Evolutionary conservation across 92 coral and sea anemone genomes (phyloP), one percentile per base, ranked within the genome.

Genomic region (Actinostola sp.): DNA sequence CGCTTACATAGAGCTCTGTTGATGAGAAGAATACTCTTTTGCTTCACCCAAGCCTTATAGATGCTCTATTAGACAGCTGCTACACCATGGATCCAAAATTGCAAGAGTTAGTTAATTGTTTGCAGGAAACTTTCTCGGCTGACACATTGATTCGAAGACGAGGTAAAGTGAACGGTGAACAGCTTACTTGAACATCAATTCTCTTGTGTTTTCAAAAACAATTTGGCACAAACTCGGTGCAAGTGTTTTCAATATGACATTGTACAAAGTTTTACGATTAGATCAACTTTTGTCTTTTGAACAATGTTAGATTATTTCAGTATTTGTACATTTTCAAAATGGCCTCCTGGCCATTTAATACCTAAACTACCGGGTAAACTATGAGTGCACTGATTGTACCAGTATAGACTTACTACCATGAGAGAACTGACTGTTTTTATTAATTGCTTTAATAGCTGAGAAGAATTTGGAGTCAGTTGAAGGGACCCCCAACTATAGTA

Each of bases 391-490:
- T n/a, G n/a, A 36, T 4, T 36, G 6, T 11, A 4, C 42, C 4
- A 36, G 42, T 4, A 36, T 36, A 36, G 42, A 36, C n/a, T 36
- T 36, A 13, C 53, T 46, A 14, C 23, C 39, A 27, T 28, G 17
- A 26, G 21, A 6, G 17, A 27, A 57, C 36, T 8, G 1, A 4
- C 19, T 17, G 1, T n/a, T 76, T n/a, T 43, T 3, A 24, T 42
- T 55, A 3, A 9, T 19, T 11, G 2, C 13, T 75, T 50, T 36
- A 66, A 15, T 28, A 94, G 98, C 98, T 66, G 98, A 95, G 70
- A 88, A 81, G 79, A 82, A 72, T 42, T 86, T 95, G 56, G 91
- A 95, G 62, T 74, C 97, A 46, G 82, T 88, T 33, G 98, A 95
- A 80, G 87, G 87, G 0, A 85, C 74, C 25, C 85, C 89, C 27